Conservation (phyloP, 2,113 vertebrate species). For the Lontra canadensis region DNA sequence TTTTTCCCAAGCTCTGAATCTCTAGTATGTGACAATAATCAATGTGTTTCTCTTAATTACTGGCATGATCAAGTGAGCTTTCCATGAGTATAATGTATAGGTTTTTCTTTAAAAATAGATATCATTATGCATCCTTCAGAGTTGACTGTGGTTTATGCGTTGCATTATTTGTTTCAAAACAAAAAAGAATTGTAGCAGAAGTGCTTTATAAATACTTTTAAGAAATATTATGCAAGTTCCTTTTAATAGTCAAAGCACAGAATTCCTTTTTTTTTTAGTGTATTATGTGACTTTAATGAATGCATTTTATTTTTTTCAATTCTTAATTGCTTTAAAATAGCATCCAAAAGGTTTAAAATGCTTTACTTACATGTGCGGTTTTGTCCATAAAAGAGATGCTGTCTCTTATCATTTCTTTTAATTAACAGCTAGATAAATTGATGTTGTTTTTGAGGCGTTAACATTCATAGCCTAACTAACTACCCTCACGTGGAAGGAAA, state of each 20-base stretch:
- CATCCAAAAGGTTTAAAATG: not conserved
- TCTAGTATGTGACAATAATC: not conserved
- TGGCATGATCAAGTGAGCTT: not conserved
- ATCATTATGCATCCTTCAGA: not conserved
- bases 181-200: not conserved
- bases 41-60: not conserved
- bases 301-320: not conserved
- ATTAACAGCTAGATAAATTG: not conserved
- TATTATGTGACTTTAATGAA: not conserved
- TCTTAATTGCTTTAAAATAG: constrained; percentile 35
- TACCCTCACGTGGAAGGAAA: not conserved
- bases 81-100: not conserved
- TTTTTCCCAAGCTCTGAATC: not conserved
- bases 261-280: not conserved
- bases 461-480: not conserved
- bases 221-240: not conserved
- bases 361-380: not conserved
- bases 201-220: not conserved
- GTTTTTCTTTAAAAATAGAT: not conserved
- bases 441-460: constrained; percentile 17
- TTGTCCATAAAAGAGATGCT: not conserved
- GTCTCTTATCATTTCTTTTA: constrained; percentile 19
- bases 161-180: not conserved
- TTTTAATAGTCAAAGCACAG: not conserved
- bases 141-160: not conserved